These are phyloP conservation scores for Drosophila nigrodunni DNA, from an alignment of 1,140 invertebrate genomes.

Conservation along the genomic window DNA sequence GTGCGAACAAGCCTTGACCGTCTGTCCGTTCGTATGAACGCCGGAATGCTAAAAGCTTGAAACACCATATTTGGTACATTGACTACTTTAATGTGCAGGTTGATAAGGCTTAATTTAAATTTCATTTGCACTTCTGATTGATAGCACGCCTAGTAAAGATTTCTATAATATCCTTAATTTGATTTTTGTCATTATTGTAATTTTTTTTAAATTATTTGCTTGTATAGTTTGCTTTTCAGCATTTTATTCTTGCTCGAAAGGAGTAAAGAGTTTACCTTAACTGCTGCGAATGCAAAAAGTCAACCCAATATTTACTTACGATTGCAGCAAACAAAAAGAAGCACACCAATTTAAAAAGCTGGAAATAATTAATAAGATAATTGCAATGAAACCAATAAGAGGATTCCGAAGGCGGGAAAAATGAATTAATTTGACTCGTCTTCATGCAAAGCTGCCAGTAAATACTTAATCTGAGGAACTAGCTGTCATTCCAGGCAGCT, in stretches of 20 bases:
- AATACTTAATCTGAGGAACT: slow-evolving; percentile 7
- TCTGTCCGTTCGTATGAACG: too few species aligned
- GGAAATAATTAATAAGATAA: slow-evolving; percentile 39
- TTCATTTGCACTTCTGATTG: too few species aligned
- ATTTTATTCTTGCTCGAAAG: slow-evolving; percentile 35
- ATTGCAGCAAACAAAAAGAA: slow-evolving; percentile 32
- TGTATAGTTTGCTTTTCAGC: slow-evolving; percentile 47
- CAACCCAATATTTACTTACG: slow-evolving; percentile 82
- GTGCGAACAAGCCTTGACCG: too few species aligned
- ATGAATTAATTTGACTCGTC: slow-evolving; percentile 84
- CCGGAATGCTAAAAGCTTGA: too few species aligned
- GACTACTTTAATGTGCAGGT: too few species aligned
- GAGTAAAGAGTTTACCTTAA: slow-evolving; percentile 32
- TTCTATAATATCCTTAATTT: too few species aligned
- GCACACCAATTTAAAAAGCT: not conserved
- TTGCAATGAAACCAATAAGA: slow-evolving; percentile 48
- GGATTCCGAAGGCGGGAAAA: slow-evolving; percentile 64
- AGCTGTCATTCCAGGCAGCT: too few species aligned
- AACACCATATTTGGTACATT: too few species aligned
- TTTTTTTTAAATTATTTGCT: slow-evolving; percentile 25
- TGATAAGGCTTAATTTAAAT: too few species aligned
- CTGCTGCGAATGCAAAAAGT: slow-evolving; percentile 65
- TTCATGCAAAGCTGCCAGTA: slow-evolving; percentile 74
- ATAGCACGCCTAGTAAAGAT: too few species aligned
- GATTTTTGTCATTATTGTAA: not conserved